Percentiles rank a stretch among this genome's conserved stretches.
These are phyloP conservation scores for Hipposideros armiger DNA, from an alignment of 2,113 vertebrate genomes.

Conservation along the genomic window DNA sequence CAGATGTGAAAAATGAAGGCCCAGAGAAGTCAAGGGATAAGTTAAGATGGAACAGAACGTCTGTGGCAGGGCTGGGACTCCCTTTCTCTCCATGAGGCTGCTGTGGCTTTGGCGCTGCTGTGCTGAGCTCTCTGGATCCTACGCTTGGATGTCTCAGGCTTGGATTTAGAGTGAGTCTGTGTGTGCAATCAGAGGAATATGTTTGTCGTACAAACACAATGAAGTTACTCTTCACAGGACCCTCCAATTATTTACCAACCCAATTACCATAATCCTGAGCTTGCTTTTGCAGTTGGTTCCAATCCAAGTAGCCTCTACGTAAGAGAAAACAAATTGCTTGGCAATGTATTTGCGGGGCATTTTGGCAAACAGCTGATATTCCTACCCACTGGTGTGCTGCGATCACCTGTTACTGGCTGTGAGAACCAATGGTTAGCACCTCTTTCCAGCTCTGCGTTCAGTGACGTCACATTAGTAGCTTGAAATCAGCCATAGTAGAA, in stretches of 20 bases:
- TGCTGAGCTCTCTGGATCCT: background rate
- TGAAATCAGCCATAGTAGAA: background rate
- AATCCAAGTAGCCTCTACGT: background rate
- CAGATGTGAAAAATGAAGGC: background rate
- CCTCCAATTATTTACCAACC: background rate
- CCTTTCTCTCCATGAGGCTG: background rate
- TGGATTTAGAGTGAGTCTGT: rapidly evolving
- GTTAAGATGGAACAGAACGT: background rate
- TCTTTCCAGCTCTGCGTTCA: background rate
- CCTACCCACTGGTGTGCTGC: background rate
- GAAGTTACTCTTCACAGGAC: background rate
- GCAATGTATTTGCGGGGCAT: background rate
- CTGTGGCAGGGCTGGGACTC: background rate
- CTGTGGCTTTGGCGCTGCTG: rapidly evolving
- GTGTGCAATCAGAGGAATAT: background rate
- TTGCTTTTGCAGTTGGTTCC: background rate
- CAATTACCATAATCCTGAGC: background rate
- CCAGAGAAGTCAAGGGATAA: background rate
- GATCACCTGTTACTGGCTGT: background rate
- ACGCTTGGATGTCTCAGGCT: background rate
- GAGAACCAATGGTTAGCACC: background rate
- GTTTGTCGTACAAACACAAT: background rate
- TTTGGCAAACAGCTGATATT: background rate
- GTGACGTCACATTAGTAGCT: background rate
- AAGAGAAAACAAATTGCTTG: background rate